Base-by-base conservation (phyloP, 2,113 vertebrate genomes). In the Paedocypris sp. region DNA sequence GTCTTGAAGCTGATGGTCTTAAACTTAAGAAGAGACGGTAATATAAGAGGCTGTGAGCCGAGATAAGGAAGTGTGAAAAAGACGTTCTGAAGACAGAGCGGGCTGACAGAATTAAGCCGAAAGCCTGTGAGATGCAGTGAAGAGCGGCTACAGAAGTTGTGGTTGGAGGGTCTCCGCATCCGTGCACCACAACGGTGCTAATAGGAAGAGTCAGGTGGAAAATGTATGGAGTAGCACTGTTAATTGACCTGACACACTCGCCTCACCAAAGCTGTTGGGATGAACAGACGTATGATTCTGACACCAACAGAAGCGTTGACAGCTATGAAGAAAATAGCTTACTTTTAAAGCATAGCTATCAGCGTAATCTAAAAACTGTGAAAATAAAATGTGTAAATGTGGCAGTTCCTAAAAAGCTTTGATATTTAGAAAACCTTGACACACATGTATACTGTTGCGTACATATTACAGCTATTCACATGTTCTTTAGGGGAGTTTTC, bases 191-290 rank as follows among this genome's bases (percentile, higher is more conserved):
- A 4, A 69, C 72, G 62, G 36, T 18, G 18, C 58, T 75, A 78
- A 81, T 75, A 67, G 75, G 75, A 67, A 60, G 75, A 78, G 78
- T 79, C 78, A 68, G 71, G 76, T 72, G 71, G 72, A 77, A 76
- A 74, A 79, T 80, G 69, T 68, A 74, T 19, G 74, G 74, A 66
- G 60, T 69, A 70, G 68, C 73, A 65, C 38, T 65, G 67, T 74
- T 81, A 82, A 84, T 79, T 76, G 77, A 77, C 78, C 80, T 81
- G 81, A 79, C 77, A 77, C 51, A 31, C 8, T 29, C 26, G 28
- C 46, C 26, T 49, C 25, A 49, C 26, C 2, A 79, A 67, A 68
- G 58, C 52, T 15, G 56, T 36, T 54, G 66, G 70, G 62, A 61
- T 32, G 48, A 66, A 60, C 51, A 57, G 35, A 19, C 31, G 28